These are phyloP conservation scores for Alviniconcha strummeri DNA, from an alignment of 2,888 invertebrate species.

Conservation along the genomic window DNA sequence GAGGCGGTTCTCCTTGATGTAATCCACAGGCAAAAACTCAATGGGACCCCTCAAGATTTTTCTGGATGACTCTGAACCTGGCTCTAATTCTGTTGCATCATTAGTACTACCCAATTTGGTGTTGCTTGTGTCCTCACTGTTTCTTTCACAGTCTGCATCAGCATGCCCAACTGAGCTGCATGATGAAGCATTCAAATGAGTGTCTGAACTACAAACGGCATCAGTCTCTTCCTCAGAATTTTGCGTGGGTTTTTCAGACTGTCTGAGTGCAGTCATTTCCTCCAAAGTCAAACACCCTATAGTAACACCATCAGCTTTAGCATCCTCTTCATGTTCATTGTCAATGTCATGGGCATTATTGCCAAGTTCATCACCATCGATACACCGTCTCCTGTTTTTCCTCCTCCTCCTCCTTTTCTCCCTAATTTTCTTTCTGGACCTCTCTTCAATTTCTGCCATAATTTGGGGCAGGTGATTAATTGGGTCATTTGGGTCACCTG, in stretches of 20 bases:
- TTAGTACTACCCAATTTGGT: neutral
- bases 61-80: neutral
- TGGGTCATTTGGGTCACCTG: conserved; percentile 51
- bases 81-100: neutral
- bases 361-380: neutral
- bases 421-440: conserved; percentile 28
- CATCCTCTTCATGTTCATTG: neutral
- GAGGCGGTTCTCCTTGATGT: conserved; percentile 56
- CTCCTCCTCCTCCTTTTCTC: conserved; percentile 31
- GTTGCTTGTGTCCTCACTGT: too few relatives aligned
- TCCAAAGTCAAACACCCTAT: conserved; percentile 27
- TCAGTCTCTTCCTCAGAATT: neutral
- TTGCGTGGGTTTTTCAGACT: neutral
- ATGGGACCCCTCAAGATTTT: conserved; percentile 34
- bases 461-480: conserved; percentile 62
- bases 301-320: neutral
- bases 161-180: too few relatives aligned
- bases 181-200: too few relatives aligned
- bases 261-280: conserved; percentile 18
- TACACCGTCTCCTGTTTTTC: conserved; percentile 21
- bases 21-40: conserved; percentile 52
- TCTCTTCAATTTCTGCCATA: conserved; percentile 40
- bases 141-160: too few relatives aligned
- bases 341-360: neutral
- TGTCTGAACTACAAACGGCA: neutral